phyloP scores from a whole-genome alignment of 2,113 vertebrate genomes.

The Megaleporinus macrocephalus region DNA sequence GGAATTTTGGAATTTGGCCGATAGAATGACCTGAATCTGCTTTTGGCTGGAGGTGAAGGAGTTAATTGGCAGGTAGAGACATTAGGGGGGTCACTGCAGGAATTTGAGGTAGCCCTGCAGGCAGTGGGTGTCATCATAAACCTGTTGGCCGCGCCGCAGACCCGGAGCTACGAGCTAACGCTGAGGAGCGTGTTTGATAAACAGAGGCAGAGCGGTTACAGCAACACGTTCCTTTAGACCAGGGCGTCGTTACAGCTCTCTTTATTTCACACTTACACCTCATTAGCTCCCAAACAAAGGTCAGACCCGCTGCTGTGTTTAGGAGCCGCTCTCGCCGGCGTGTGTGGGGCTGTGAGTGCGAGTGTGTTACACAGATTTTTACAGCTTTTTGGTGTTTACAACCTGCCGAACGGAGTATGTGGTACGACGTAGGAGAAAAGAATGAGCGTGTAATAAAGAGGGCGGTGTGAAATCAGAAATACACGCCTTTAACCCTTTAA shows the following conservation, averaged over 20 bases:
- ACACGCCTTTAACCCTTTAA: slow-evolving; percentile 17
- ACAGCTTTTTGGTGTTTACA: neutral
- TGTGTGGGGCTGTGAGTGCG: slow-evolving; percentile 25
- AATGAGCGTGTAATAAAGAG: neutral
- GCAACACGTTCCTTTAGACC: slow-evolving; percentile 31
- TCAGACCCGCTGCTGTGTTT: neutral
- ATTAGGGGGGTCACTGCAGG: slow-evolving; percentile 70
- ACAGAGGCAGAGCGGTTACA: slow-evolving; percentile 39
- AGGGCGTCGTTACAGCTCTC: slow-evolving; percentile 16
- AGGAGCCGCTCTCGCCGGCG: neutral
- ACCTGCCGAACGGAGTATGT: neutral
- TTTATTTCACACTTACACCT: slow-evolving; percentile 34
- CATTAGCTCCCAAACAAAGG: slow-evolving; percentile 12
- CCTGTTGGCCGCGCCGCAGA: neutral
- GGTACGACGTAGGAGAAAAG: too few species aligned
- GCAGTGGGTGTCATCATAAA: slow-evolving; percentile 79
- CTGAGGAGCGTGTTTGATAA: slow-evolving; percentile 68
- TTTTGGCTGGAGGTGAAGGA: slow-evolving; percentile 38
- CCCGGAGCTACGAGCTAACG: slow-evolving; percentile 55
- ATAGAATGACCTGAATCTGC: neutral
- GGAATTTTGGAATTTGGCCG: neutral
- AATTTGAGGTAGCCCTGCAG: slow-evolving; percentile 82
- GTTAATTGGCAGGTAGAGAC: slow-evolving; percentile 49
- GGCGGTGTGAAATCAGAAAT: neutral
- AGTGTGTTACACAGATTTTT: slow-evolving; percentile 33